Base-by-base conservation (phyloP, 92 coral and sea anemone species). In the Pocillopora meandrina region DNA sequence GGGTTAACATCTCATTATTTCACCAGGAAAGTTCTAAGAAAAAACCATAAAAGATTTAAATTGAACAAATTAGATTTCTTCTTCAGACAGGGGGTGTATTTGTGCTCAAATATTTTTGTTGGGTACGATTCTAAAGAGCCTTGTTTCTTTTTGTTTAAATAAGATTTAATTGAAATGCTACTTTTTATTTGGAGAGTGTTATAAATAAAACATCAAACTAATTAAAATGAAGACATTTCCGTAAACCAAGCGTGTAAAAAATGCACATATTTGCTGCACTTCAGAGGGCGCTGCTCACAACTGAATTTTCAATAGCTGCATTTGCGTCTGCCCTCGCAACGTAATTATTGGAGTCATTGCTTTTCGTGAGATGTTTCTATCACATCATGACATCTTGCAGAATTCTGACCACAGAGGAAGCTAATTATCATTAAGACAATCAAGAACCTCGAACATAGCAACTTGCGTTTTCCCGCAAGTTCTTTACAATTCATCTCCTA, bases 241-340 rank as follows among this genome's bases (percentile, higher is more conserved):
- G n/a, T 61, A 60, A 71, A 55, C 42, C 78, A 61, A 61, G 70
- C 78, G 71, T 33, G 86, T 82, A 82, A 82, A 58, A 60, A 72
- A 82, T 82, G 86, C 86, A 65, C 79, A 82, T 71, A 82, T 82
- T 82, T 60, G 42, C 79, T 33, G 35, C 58, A 59, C 21, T 60
- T 34, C 21, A 19, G 21, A 61, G 74, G 20, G 47, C 72, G 60
- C 66, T 42, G 62, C 56, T 17, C 36, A 61, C 67, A 58, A n/a
- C 75, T 60, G 52, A 49, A 82, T 82, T 71, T 72, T 71, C 86
- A 82, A 71, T 72, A 60, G n/a, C 12, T 82, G 21, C 26, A 66
- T 21, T 66, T 42, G 52, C 52, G 52, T 42, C 52, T 42, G 52
- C 52, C 52, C 52, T 42, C 52, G 52, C 52, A 42, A 3, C 52